These are phyloP conservation scores for Thelaira solivaga DNA, from an alignment of 2,888 invertebrate species.

Conservation along the genomic window DNA sequence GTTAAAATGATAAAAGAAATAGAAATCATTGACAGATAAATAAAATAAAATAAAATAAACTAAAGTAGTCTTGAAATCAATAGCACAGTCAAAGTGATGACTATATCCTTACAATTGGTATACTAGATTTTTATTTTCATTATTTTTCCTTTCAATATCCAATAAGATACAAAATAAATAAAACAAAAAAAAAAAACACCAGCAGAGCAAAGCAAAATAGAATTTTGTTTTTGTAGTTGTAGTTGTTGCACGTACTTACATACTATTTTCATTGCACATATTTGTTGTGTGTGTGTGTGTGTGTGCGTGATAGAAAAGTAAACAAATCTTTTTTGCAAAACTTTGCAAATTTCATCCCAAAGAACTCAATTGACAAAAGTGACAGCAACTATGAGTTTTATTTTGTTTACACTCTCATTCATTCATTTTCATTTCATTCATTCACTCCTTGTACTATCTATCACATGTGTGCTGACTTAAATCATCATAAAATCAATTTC, in stretches of 20 bases:
- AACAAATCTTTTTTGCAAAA: constrained; percentile 54
- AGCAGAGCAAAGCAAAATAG: constrained; percentile 17
- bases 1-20: constrained; percentile 10
- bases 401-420: constrained; percentile 50
- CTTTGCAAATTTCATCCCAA: constrained; percentile 57
- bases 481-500: not conserved
- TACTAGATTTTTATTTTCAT: constrained; percentile 17
- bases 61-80: constrained; percentile 41
- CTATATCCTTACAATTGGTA: not conserved
- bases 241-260: not conserved
- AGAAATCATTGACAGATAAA: constrained; percentile 36
- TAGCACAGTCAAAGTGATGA: constrained; percentile 11
- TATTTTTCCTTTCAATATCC: constrained; percentile 51
- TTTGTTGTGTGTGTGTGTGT: not conserved
- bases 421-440: constrained; percentile 14
- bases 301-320: constrained; percentile 23
- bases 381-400: constrained; percentile 59
- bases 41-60: no score
- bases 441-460: not conserved
- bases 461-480: not conserved
- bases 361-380: constrained; percentile 57
- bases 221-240: not conserved
- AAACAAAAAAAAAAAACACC: not conserved
- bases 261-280: constrained; percentile 8
- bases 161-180: constrained; percentile 40